Percentiles rank a stretch among this genome's conserved stretches.
Evolutionary conservation across 2,888 invertebrate species (phyloP).

Genomic region (Altica lythri): DNA sequence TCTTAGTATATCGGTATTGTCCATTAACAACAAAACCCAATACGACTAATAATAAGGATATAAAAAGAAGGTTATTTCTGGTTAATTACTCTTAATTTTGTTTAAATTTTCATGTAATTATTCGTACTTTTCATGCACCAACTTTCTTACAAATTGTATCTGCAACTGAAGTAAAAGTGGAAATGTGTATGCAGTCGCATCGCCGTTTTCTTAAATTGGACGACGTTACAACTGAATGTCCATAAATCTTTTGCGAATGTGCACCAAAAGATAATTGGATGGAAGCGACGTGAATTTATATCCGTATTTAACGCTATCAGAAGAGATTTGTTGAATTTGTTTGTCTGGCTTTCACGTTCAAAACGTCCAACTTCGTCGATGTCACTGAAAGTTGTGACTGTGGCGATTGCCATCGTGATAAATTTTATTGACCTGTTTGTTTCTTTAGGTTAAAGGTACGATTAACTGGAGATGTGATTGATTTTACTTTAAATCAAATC

Average conservation of each 20-base stretch:
- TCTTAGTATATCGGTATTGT: no score
- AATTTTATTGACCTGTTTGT: slow-evolving; percentile 7
- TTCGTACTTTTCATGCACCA: no score
- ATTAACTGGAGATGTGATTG: no score
- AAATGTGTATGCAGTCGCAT: slow-evolving; percentile 11
- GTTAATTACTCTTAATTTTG: no score
- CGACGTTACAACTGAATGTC: slow-evolving; percentile 32
- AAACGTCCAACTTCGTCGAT: slow-evolving; percentile 10
- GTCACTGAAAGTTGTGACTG: slow-evolving; percentile 20
- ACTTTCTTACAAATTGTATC: background rate
- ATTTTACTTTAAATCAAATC: no score
- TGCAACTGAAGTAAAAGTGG: background rate
- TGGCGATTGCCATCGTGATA: slow-evolving; percentile 9
- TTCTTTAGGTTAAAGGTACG: background rate
- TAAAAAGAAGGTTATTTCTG: no score
- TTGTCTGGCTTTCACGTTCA: slow-evolving; percentile 25
- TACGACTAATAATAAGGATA: no score
- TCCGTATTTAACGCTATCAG: slow-evolving; percentile 36
- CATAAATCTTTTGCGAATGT: slow-evolving; percentile 37
- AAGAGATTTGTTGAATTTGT: slow-evolving; percentile 36
- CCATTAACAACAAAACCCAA: no score
- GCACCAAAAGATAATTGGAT: slow-evolving; percentile 41
- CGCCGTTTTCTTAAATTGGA: slow-evolving; percentile 32
- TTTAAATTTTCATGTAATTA: no score
- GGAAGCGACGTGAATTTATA: slow-evolving; percentile 37